Evolutionary conservation across 53 echinoderm and acorn worm species (phyloP), one percentile per base, ranked within the genome.

Genomic region (Echinarachnius parma): DNA sequence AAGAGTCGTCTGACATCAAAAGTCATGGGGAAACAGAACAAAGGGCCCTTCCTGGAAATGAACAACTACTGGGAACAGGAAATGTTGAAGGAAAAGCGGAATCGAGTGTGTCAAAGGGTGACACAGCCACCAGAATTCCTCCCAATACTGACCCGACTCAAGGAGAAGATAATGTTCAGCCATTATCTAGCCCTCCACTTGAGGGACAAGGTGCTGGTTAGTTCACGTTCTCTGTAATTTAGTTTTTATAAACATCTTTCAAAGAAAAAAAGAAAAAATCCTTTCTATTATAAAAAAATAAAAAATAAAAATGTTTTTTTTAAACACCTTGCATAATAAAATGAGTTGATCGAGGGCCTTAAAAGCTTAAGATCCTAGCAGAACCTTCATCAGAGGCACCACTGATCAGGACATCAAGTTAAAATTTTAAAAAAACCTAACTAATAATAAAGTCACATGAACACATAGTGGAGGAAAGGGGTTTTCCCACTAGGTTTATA

Each of bases 1-100:
- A 39, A 13, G 13, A 7, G 39, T 7, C 47, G 4, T 16, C 65
- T 46, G 47, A 8, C 46, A 39, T 10, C 5, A 58, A 34, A 20
- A 72, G 56, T 26, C 55, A 72, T 37, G 74, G 74, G 25, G 74
- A 72, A 33, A 72, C 74, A 27, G 74, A 56, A 1, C 37, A 39
- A 0, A 56, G 56, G 5, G 39, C 29, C 5, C 14, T 57, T 15
- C 23, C 24, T 27, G 57, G 24, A 25, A 5, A 50, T 9, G 47
- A 28, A 13, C 22, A 53, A 23, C 56, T 19, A 3, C 74, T 36
- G 18, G 28, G 37, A n/a, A n/a, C 42, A 7, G 13, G 42, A 39
- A 39, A 13, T 39, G 13, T 39, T 13, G 7, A 13, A 39, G 42
- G 42, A 39, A 39, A n/a, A n/a, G n/a, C n/a, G n/a, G 42, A 39